Evolutionary conservation across 2,797 vertebrate genomes (phyloP), one percentile per base, ranked within the genome.

Genomic region (Rhodeus uyekii): DNA sequence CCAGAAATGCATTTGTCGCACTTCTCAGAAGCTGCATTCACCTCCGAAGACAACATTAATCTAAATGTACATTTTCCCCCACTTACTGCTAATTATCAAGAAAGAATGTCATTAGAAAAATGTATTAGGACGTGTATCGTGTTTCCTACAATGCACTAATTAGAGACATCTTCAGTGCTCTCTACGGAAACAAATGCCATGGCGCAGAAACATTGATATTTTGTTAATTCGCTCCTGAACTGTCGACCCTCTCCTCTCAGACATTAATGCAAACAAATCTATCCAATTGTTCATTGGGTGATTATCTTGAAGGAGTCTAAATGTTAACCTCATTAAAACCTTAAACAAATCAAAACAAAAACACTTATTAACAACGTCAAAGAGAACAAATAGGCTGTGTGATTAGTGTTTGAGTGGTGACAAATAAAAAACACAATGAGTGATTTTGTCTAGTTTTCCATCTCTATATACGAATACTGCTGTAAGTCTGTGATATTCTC

Each of bases 121-220:
- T 71, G 58, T 34, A 82, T 81, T 78, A 83, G 71, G 36, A 76
- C 46, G 68, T 80, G 71, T 29, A 80, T 69, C 76, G 38, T 80
- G 84, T 67, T 83, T 84, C 61, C 76, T 81, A 78, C 42, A 46
- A 84, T 42, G 53, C 48, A 78, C 73, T 84, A 84, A 87, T 86
- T 86, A 83, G 55, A 72, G 63, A 68, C 79, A 63, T 38, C 72
- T 80, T 44, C 76, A 74, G 76, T 9, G 14, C 74, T 71, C 58
- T 75, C 48, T 32, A 38, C 34, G 32, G 68, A 80, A 78, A 77
- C 63, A 38, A 83, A 73, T 83, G 61, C 63, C 19, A n/a, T 53
- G 78, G 79, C 76, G 64, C 76, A 82, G 68, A 73, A 42, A 44
- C 81, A 75, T 71, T 88, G 78, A 78, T 82, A 85, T 85, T 87